Evolutionary conservation across 2,797 vertebrate genomes (phyloP), one percentile per base, ranked within the genome.

Genomic region (Microctenopoma steveboyesi): DNA sequence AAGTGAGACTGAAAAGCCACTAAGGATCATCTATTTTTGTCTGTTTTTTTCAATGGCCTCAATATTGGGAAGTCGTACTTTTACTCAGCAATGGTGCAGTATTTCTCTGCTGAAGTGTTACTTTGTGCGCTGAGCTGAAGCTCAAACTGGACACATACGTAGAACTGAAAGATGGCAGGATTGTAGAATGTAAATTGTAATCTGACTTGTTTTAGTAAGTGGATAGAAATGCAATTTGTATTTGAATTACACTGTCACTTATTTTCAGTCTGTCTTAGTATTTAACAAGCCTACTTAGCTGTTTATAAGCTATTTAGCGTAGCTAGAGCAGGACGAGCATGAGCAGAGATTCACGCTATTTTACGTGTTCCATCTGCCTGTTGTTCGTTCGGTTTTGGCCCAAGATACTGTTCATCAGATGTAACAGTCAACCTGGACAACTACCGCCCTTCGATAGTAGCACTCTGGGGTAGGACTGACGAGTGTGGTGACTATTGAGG

Each of bases 1-100:
- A 74, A 84, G 81, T 58, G 54, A 66, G 73, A 82, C 64, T 56
- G 68, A 69, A 82, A 80, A 76, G 80, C 57, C 76, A 78, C 49
- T 8, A 25, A 43, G 73, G 72, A 67, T 82, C 70, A 83, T 78
- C 81, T 67, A 51, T 83, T 75, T 82, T 64, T 2, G 61, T 72
- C 67, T 62, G 4, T 69, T 64, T 70, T 22, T 67, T 40, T 40
- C 11, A 78, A 74, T 66, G 53, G 56, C 71, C 52, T 57, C 43
- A 14, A 45, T 67, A 37, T 76, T 54, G 59, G 60, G 66, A 58
- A 54, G 58, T 51, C 62, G 22, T 42, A 47, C 45, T 33, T 78
- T 46, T 56, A 74, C 69, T 45, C 46, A 14, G 45, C 4, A 15
- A 46, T 37, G 52, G 22, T 43, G 48, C 28, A 3, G 14, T 11